A percentile compares a stretch with the other conserved stretches of the same genome.
phyloP scores from a whole-genome alignment of 2,888 invertebrate genomes.

The Tetheella fluctuosa region DNA sequence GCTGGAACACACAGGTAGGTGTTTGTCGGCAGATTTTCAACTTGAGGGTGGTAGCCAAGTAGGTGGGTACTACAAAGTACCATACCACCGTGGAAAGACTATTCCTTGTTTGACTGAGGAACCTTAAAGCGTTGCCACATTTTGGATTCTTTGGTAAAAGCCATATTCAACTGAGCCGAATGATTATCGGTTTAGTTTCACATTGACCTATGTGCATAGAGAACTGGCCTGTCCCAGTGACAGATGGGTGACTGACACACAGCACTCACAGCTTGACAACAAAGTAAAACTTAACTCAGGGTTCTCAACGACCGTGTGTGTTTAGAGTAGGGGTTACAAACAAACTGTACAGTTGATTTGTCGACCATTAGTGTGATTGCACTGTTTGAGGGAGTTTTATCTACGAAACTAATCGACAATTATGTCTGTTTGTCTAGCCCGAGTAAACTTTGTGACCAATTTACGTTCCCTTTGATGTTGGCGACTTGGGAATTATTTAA shows the following conservation, averaged over 20 bases:
- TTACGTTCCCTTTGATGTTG: constrained; percentile 1
- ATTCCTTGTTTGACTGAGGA: too few species aligned
- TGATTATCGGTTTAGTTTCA: too few species aligned
- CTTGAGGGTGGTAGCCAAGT: too few species aligned
- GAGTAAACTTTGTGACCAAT: background rate
- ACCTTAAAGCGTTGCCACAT: too few species aligned
- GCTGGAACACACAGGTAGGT: too few species aligned
- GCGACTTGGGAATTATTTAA: constrained; percentile 11
- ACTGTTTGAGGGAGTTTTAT: constrained; percentile 11
- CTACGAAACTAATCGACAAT: constrained; percentile 13
- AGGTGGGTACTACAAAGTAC: too few species aligned
- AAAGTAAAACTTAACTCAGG: background rate
- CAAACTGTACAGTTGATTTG: constrained; percentile 1
- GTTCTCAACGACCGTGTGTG: background rate
- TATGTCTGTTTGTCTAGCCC: constrained; percentile 16
- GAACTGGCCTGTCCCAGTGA: too few species aligned
- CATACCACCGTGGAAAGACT: too few species aligned
- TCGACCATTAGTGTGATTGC: constrained; percentile 6
- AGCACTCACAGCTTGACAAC: background rate
- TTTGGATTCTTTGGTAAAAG: too few species aligned
- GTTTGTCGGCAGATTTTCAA: too few species aligned
- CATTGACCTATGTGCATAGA: too few species aligned
- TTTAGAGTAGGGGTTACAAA: background rate
- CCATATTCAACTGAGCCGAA: too few species aligned
- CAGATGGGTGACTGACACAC: background rate